A percentile compares a stretch with the other conserved stretches of the same genome.
Conservation (phyloP, 2,888 invertebrate species). For the Leptogaster cylindrica region DNA sequence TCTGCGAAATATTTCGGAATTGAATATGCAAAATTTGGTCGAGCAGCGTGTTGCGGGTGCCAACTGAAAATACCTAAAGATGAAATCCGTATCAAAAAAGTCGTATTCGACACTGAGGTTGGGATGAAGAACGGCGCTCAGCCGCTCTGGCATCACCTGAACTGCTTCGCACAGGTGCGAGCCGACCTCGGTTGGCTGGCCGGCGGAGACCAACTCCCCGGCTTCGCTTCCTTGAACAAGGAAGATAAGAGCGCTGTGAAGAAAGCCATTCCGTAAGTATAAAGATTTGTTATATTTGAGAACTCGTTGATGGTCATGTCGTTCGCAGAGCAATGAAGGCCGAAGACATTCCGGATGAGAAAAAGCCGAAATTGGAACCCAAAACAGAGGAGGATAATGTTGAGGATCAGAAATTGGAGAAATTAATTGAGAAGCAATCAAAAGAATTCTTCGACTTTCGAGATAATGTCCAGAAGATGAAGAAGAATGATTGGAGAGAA, state of each 20-base stretch:
- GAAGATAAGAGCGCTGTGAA: constrained; percentile 75
- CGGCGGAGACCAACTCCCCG: constrained; percentile 76
- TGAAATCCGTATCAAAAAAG: constrained; percentile 79
- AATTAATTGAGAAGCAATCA: constrained; percentile 57
- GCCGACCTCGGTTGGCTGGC: constrained; percentile 76
- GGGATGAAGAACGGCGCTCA: constrained; percentile 83
- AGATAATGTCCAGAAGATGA: constrained; percentile 68
- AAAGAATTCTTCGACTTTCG: constrained; percentile 66
- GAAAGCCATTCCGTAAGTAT: constrained; percentile 69
- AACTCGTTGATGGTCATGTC: no score
- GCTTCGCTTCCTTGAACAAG: constrained; percentile 71
- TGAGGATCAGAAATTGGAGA: constrained; percentile 68
- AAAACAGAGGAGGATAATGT: constrained; percentile 65
- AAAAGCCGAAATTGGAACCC: constrained; percentile 74
- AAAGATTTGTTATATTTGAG: no score
- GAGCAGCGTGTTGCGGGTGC: constrained; percentile 83
- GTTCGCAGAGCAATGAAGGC: constrained; percentile 56
- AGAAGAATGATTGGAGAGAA: constrained; percentile 67
- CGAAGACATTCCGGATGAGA: constrained; percentile 68
- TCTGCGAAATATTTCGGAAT: constrained; percentile 73
- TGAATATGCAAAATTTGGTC: constrained; percentile 86
- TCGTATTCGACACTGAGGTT: constrained; percentile 81
- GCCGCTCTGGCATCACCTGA: constrained; percentile 88
- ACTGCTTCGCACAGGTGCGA: constrained; percentile 82
- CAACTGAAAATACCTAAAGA: constrained; percentile 80